Evolutionary conservation across 2,113 vertebrate genomes (phyloP).

Genomic region (Cottus gobio): DNA sequence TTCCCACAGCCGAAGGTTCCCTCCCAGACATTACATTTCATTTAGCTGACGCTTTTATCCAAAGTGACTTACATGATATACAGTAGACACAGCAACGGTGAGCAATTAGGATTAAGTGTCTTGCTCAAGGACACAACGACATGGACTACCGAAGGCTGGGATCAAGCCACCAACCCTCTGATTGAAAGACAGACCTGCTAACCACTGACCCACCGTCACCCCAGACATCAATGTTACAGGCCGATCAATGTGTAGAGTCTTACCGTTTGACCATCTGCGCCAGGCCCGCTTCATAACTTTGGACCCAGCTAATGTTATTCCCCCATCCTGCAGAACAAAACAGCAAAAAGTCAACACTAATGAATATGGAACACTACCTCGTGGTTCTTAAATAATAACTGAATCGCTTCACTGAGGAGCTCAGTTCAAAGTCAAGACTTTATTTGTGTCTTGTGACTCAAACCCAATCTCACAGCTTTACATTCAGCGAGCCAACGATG

Average conservation of each 20-base stretch:
- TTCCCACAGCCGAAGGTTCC: not conserved
- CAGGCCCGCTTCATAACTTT: conserved; percentile 89
- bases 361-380: not conserved
- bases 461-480: not conserved
- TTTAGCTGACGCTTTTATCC: too few relatives aligned
- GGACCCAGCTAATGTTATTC: conserved; percentile 85
- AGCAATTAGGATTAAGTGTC: too few relatives aligned
- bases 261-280: conserved; percentile 83
- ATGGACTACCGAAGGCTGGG: too few relatives aligned
- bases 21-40: not conserved
- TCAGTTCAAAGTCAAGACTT: not conserved
- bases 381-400: not conserved
- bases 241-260: not conserved
- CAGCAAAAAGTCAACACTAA: not conserved
- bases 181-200: too few relatives aligned
- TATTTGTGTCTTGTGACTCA: not conserved
- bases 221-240: not conserved
- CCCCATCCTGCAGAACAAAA: conserved; percentile 86
- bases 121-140: too few relatives aligned
- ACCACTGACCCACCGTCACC: too few relatives aligned
- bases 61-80: too few relatives aligned
- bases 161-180: too few relatives aligned
- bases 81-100: too few relatives aligned
- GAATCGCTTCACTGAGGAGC: not conserved
- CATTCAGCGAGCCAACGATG: not conserved